phyloP scores from a whole-genome alignment of 2,797 vertebrate genomes.

The Hozukius guyotensis region DNA sequence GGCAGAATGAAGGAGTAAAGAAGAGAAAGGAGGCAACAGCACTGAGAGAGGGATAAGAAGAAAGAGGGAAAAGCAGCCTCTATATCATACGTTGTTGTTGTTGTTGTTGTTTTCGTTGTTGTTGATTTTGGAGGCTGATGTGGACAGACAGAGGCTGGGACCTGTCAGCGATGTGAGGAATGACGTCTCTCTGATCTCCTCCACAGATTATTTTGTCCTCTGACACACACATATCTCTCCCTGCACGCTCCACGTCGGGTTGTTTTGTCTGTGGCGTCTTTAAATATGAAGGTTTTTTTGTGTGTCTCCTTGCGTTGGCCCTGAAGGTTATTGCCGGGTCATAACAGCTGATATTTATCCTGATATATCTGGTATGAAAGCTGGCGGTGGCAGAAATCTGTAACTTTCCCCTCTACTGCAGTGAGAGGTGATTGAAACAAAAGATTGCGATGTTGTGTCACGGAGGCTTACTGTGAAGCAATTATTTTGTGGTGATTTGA shows the following conservation, averaged over 20 bases:
- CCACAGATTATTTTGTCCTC: constrained; percentile 54
- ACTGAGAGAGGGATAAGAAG: constrained; percentile 35
- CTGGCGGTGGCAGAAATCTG: not conserved
- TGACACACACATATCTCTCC: constrained; percentile 24
- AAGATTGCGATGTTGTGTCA: not conserved
- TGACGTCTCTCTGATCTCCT: constrained; percentile 55
- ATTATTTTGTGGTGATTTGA: not conserved
- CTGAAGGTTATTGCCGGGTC: constrained; percentile 46
- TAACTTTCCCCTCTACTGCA: not conserved
- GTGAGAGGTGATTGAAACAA: not conserved
- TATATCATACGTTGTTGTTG: constrained; percentile 7
- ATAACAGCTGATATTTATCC: not conserved
- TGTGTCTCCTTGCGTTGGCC: not conserved
- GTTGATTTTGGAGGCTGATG: constrained; percentile 43
- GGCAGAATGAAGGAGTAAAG: constrained; percentile 62
- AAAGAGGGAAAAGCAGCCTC: constrained; percentile 12
- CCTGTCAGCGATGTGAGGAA: constrained; percentile 60
- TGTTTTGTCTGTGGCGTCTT: constrained; percentile 64
- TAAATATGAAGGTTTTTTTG: constrained; percentile 22
- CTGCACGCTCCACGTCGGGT: constrained; percentile 35
- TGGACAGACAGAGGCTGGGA: constrained; percentile 47
- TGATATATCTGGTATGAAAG: not conserved
- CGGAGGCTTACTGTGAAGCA: not conserved
- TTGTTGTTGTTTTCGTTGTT: constrained; percentile 18
- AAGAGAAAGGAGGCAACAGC: constrained; percentile 47